Evolutionary conservation across 2,888 invertebrate species (phyloP), one percentile per base, ranked within the genome.

Genomic region (Serrognathus titanus): DNA sequence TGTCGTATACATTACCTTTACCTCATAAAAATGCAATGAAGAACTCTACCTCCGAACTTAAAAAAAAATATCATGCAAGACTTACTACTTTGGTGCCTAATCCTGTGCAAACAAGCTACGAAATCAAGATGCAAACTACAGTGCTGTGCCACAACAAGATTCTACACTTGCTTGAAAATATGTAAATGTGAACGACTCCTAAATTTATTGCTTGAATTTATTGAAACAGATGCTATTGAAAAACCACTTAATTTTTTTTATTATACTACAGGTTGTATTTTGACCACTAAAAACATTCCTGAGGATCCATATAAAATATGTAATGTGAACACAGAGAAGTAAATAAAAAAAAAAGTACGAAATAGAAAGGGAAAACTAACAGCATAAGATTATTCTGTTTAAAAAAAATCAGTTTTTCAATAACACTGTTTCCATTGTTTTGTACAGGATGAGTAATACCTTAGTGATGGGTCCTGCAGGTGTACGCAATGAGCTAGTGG

Each of bases 391-490:
- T n/a, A n/a, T n/a, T n/a, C n/a, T n/a, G n/a, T n/a, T n/a, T n/a
- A n/a, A n/a, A n/a, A n/a, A n/a, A n/a, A n/a, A 16, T 16, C 16
- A 7, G 24, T 31, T 31, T 31, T 31, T 31, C 24, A 31, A 31
- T 31, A 31, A 31, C 24, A 31, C 24, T 7, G 7, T 31, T 31
- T 31, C 6, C 24, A 5, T 31, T 12, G 40, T 6, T 11, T 31
- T 31, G 24, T 31, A 31, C 24, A 31, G 24, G 24, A 31, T 31
- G 24, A 20, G 31, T 70, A 71, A 70, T 78, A 97, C 97, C 95
- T 97, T 97, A 60, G 92, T 95, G 79, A 97, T 95, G 66, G 97
- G 97, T 83, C 97, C 97, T 71, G 88, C 85, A 73, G 85, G 82
- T 67, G 82, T 79, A 78, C 83, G 84, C 74, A 84, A 79, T 72